Evolutionary conservation across 2,113 vertebrate genomes (phyloP).

Genomic region (Formicarius rufipectus): DNA sequence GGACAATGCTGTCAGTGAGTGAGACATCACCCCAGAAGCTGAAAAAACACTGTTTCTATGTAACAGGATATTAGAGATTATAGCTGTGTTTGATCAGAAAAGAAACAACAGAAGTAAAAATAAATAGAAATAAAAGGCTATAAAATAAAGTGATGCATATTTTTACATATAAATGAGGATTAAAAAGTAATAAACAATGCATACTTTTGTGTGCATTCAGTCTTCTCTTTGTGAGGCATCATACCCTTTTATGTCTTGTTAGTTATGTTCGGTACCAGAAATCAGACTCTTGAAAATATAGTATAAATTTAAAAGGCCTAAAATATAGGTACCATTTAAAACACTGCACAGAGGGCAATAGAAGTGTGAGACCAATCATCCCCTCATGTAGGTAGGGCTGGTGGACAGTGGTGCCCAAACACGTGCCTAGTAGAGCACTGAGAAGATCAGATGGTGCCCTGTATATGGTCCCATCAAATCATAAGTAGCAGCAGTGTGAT

Average conservation of each 20-base stretch:
- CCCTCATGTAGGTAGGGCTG: not conserved
- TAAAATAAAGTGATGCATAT: not conserved
- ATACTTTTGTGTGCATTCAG: not conserved
- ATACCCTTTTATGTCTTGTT: not conserved
- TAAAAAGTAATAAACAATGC: not conserved
- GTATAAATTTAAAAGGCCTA: not conserved
- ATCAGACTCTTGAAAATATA: not conserved
- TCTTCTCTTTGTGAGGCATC: not conserved
- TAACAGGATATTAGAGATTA: not conserved
- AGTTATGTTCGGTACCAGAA: not conserved
- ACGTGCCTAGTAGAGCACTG: not conserved
- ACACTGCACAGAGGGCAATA: accelerated
- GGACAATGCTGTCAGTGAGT: not conserved
- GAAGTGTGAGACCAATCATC: not conserved
- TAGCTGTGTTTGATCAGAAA: not conserved
- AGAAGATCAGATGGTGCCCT: not conserved
- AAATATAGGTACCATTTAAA: not conserved
- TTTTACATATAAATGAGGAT: not conserved
- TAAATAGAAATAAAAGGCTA: not conserved
- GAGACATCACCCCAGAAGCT: not conserved
- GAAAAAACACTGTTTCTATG: not conserved
- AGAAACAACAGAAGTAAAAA: not conserved
- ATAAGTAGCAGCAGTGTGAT: not conserved
- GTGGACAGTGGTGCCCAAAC: not conserved
- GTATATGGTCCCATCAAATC: not conserved